Evolutionary conservation across 2,113 vertebrate genomes (phyloP).

Genomic region (Elaphurus davidianus): DNA sequence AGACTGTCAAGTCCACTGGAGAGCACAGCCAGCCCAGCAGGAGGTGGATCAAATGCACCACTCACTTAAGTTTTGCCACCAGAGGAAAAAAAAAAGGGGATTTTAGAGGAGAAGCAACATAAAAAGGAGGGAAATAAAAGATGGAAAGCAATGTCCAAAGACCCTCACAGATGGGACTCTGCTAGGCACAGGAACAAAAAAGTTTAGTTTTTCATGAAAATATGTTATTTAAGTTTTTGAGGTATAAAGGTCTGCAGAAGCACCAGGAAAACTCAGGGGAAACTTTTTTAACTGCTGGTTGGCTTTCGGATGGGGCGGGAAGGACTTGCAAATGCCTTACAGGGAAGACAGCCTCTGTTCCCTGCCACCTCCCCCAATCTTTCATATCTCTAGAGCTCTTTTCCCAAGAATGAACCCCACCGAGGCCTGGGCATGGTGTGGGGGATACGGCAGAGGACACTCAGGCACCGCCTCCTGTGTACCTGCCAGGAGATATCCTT

Average conservation of each 20-base stretch:
- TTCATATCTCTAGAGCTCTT: background rate
- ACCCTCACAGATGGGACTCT: background rate
- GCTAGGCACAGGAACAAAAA: background rate
- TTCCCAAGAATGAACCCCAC: background rate
- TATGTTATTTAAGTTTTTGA: background rate
- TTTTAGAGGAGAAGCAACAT: background rate
- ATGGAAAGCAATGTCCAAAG: background rate
- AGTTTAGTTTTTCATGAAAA: background rate
- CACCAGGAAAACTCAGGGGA: background rate
- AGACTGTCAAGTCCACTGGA: background rate
- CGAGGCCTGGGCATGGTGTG: fast-evolving
- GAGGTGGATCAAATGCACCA: background rate
- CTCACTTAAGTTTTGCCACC: background rate
- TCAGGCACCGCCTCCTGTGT: background rate
- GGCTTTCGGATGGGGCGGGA: background rate
- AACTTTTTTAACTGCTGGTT: background rate
- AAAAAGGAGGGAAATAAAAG: background rate
- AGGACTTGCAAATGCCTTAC: background rate
- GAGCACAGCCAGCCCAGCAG: background rate
- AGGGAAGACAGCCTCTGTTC: background rate
- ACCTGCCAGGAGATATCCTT: background rate
- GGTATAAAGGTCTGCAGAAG: background rate
- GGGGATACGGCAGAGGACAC: fast-evolving
- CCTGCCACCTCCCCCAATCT: fast-evolving
- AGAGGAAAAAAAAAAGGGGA: background rate